Conservation (phyloP, 1,140 invertebrate genomes). For the Lineus longissimus region DNA sequence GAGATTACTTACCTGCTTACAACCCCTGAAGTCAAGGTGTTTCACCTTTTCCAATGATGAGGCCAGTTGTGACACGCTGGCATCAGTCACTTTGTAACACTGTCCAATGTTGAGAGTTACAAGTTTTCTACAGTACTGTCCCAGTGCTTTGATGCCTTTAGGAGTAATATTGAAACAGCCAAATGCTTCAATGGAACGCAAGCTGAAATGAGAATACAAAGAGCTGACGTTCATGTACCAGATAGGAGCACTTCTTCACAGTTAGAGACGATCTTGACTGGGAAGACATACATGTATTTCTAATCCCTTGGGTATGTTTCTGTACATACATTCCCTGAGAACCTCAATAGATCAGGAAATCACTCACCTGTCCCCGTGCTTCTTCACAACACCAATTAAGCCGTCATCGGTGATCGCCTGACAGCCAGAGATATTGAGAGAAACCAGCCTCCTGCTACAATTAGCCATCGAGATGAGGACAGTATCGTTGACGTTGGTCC, state of each 20-base stretch:
- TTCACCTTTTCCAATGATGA: conserved; percentile 38
- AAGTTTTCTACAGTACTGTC: conserved; percentile 36
- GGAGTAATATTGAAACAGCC: conserved; percentile 47
- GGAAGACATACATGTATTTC: no score
- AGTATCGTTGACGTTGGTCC: conserved; percentile 43
- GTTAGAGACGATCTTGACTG: no score
- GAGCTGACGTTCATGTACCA: no score
- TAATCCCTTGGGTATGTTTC: no score
- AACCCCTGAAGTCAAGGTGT: conserved; percentile 45
- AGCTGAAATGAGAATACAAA: conserved; percentile 25
- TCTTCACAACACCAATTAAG: conserved; percentile 36
- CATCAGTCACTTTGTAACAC: conserved; percentile 49
- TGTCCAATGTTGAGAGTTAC: conserved; percentile 43
- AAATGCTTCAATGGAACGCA: conserved; percentile 43
- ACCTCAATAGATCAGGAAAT: no score
- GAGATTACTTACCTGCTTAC: conserved; percentile 36
- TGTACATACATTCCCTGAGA: no score
- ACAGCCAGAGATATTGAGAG: conserved; percentile 29
- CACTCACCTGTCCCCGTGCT: conserved; percentile 42
- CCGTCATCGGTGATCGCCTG: conserved; percentile 39
- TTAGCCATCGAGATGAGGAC: conserved; percentile 42
- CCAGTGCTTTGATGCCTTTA: conserved; percentile 30
- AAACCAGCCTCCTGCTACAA: conserved; percentile 13
- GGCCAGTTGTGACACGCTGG: conserved; percentile 36
- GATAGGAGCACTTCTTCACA: neutral